phyloP scores from a whole-genome alignment of 23 tunicate species.

The Trididemnum nubilum region DNA sequence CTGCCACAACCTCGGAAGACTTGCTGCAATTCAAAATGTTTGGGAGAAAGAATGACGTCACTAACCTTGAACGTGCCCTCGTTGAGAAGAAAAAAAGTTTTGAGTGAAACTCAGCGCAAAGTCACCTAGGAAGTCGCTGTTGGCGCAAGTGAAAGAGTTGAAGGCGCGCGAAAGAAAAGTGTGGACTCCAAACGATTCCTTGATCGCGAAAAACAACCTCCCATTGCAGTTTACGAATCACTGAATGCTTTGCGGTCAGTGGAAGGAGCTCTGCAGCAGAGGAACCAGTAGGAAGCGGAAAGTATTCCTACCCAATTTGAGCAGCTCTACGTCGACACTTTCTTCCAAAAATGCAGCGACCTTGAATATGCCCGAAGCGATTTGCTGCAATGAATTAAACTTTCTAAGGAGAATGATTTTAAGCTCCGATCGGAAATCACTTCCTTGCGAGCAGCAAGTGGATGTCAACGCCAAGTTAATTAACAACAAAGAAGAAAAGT shows the following conservation, averaged over 20 bases:
- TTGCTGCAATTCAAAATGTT: not conserved
- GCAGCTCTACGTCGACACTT: too few species aligned
- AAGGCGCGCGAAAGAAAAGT: constrained; percentile 20
- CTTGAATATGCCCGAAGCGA: too few species aligned
- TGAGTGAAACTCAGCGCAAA: constrained; percentile 69
- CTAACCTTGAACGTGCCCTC: not conserved
- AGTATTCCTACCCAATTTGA: too few species aligned
- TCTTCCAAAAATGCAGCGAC: too few species aligned
- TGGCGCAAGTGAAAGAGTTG: constrained; percentile 52
- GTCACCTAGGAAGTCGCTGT: constrained; percentile 63
- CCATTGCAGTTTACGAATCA: constrained; percentile 9
- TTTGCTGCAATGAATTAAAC: too few species aligned
- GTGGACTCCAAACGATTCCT: constrained; percentile 27
- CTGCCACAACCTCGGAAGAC: not conserved
- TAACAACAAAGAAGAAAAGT: not conserved
- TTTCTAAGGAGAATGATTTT: too few species aligned
- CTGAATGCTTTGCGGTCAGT: not conserved
- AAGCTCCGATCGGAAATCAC: too few species aligned
- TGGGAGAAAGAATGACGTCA: not conserved
- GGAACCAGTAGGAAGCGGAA: not conserved
- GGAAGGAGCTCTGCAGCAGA: constrained; percentile 13
- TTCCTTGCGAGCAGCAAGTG: not conserved
- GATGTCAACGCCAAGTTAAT: not conserved
- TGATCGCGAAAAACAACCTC: constrained; percentile 1
- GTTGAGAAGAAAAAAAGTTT: constrained; percentile 31